Evolutionary conservation across 2,888 invertebrate genomes (phyloP).

Genomic region (Drosophila yooni): DNA sequence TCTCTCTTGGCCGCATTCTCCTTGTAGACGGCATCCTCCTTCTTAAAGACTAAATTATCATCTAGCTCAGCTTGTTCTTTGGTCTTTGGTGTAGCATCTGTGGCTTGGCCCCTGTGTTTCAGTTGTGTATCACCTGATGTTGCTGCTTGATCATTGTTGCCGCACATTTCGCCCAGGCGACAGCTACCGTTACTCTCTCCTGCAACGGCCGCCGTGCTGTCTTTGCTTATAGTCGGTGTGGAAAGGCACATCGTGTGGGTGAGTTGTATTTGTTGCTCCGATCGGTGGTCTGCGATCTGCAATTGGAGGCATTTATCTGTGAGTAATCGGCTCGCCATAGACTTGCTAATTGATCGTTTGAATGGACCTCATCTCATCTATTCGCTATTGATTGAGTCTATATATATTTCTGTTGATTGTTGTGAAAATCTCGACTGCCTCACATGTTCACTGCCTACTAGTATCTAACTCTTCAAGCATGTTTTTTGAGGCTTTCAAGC

Average conservation of each 20-base stretch:
- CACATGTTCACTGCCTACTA: conserved; percentile 29
- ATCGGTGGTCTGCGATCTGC: conserved; percentile 24
- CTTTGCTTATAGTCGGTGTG: conserved; percentile 60
- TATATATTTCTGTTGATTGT: conserved; percentile 11
- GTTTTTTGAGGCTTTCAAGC: not conserved
- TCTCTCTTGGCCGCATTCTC: conserved; percentile 43
- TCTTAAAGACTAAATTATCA: conserved; percentile 76
- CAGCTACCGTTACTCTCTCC: conserved; percentile 41
- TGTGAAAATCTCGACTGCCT: conserved; percentile 45
- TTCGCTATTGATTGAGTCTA: not conserved
- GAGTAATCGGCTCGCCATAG: conserved; percentile 27
- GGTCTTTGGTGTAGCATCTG: conserved; percentile 52
- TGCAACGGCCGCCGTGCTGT: conserved; percentile 18
- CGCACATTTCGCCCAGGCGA: conserved; percentile 39
- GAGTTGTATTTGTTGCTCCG: not conserved
- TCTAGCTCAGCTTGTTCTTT: conserved; percentile 48
- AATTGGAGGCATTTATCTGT: conserved; percentile 27
- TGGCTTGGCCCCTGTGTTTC: conserved; percentile 54
- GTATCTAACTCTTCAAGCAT: not conserved
- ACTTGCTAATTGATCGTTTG: conserved; percentile 60
- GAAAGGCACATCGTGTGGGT: conserved; percentile 77
- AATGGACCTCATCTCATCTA: conserved; percentile 35
- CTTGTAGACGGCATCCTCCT: conserved; percentile 82
- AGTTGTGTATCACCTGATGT: conserved; percentile 34
- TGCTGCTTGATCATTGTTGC: conserved; percentile 3